Base-by-base conservation (phyloP, 2,797 vertebrate genomes). In the Spondyliosoma cantharus region DNA sequence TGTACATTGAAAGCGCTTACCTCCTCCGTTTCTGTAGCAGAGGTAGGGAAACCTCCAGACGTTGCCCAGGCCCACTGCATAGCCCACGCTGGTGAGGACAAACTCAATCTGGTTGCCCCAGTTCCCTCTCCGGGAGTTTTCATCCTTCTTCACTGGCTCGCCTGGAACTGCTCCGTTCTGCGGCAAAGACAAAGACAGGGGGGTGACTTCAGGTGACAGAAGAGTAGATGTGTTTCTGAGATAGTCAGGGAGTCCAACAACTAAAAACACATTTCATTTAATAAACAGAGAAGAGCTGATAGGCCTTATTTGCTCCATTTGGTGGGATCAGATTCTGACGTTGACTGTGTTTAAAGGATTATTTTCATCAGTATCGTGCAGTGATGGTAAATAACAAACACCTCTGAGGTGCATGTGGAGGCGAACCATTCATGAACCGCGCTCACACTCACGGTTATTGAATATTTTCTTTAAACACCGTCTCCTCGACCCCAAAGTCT, bases 51-150 rank as follows among this genome's bases (percentile, higher is more conserved):
- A 99, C 91, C 98, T 96, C 98, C 98, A 99, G 89, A 99, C 98
- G 4, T 99, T 99, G 69, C 98, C 98, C 82, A 99, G 95, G 78
- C 98, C 98, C 89, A 99, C 98, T 53, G 98, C 98, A 59, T 99
- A 99, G 85, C 98, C 98, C 92, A 99, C 97, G 72, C 97, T 99
- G 85, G 98, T 99, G 87, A 99, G 96, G 87, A 99, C 96, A 90
- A 99, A 99, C 96, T 99, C 98, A 58, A 99, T 98, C 95, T 99
- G 97, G 96, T 98, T 98, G 79, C 96, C 97, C 98, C 98, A 99
- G 95, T 99, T 99, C 90, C 98, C 98, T 68, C 98, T 95, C 85
- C 96, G 96, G 87, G 96, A 82, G 80, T 96, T 98, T 93, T 98
- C 97, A 92, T 98, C 97, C 90, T 92, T 97, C 92, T 97, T 98